These are phyloP conservation scores for Brenthis hecate DNA, from an alignment of 2,888 invertebrate genomes.

Conservation along the genomic window DNA sequence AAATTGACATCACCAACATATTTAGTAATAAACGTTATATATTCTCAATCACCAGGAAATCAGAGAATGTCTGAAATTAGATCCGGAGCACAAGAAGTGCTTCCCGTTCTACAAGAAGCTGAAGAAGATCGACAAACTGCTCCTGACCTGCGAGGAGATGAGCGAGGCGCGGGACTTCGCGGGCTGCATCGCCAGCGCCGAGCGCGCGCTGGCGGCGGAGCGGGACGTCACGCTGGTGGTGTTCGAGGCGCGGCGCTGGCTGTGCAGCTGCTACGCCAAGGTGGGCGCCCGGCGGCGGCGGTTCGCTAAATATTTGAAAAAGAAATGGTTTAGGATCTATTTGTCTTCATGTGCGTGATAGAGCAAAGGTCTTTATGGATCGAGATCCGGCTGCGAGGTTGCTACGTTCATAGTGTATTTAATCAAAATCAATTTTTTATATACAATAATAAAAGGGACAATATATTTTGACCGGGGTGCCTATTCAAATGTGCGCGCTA, in stretches of 20 bases:
- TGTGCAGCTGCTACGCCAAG: constrained; percentile 89
- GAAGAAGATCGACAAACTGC: constrained; percentile 93
- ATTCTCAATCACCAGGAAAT: constrained; percentile 83
- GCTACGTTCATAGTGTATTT: no score
- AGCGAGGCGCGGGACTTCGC: constrained; percentile 84
- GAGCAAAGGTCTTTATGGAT: no score
- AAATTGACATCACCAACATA: no score
- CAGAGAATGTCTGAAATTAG: constrained; percentile 97
- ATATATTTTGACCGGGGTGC: no score
- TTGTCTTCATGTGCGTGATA: no score
- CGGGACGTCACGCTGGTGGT: constrained; percentile 86
- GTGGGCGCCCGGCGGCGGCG: constrained; percentile 41
- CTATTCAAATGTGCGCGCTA: no score
- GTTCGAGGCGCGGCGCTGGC: constrained; percentile 87
- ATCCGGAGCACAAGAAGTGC: constrained; percentile 98
- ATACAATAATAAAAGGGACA: no score
- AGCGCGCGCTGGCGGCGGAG: constrained; percentile 86
- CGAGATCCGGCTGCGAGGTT: no score
- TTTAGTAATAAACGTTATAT: no score
- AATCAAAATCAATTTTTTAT: no score
- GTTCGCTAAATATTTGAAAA: background rate
- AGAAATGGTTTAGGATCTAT: no score
- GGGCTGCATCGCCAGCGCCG: constrained; percentile 87
- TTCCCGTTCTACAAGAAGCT: constrained; percentile 98
- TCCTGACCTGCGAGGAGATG: constrained; percentile 84